Conservation (phyloP, 2,888 invertebrate genomes). For the Hydropsyche betteni region DNA sequence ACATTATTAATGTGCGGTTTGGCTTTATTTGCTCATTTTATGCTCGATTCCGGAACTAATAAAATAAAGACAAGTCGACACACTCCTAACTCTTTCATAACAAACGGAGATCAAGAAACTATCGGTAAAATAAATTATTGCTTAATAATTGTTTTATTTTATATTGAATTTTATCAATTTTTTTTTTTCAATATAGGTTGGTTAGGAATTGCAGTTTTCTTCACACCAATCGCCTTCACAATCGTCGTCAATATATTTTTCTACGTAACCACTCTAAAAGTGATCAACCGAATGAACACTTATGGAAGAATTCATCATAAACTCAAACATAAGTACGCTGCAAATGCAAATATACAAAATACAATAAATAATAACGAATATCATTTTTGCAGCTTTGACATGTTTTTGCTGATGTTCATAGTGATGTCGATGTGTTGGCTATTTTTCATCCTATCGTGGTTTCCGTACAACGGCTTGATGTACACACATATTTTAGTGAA, state of each 20-base stretch:
- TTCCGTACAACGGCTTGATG: conserved; percentile 75
- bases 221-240: conserved; percentile 83
- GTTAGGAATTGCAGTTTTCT: conserved; percentile 84
- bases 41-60: conserved; percentile 73
- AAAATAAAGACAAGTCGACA: conserved; percentile 61
- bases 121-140: conserved; percentile 65
- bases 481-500: conserved; percentile 82
- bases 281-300: conserved; percentile 81
- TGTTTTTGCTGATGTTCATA: conserved; percentile 78
- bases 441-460: conserved; percentile 79
- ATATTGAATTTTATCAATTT: conserved; percentile 15
- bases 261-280: conserved; percentile 79
- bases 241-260: conserved; percentile 82
- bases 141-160: neutral
- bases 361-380: conserved; percentile 52
- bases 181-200: conserved; percentile 67
- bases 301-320: conserved; percentile 89
- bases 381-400: conserved; percentile 74
- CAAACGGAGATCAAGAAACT: conserved; percentile 74
- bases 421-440: conserved; percentile 82
- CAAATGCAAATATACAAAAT: neutral
- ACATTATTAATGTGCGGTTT: conserved; percentile 76
- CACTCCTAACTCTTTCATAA: conserved; percentile 61
- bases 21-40: conserved; percentile 83
- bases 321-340: conserved; percentile 78